These are phyloP conservation scores for Morpho deidamia DNA, from an alignment of 2,888 invertebrate species.

Conservation along the genomic window DNA sequence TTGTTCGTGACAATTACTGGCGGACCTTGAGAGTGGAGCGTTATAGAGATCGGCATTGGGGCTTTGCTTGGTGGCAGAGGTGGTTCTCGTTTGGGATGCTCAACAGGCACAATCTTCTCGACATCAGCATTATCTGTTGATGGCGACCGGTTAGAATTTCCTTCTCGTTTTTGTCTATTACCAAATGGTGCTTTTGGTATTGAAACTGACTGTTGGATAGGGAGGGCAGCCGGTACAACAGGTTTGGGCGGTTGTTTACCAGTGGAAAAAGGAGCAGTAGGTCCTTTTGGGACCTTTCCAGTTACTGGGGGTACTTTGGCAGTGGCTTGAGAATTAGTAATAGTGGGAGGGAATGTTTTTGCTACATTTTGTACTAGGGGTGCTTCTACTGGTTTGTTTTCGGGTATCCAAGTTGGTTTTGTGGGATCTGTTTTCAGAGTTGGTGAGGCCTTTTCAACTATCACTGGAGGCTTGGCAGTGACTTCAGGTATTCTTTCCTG, in stretches of 20 bases:
- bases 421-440: conserved; percentile 46
- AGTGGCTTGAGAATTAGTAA: conserved; percentile 38
- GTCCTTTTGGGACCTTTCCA: conserved; percentile 56
- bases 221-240: conserved; percentile 62
- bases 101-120: conserved; percentile 37
- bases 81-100: conserved; percentile 58
- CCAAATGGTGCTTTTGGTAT: conserved; percentile 68
- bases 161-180: conserved; percentile 67
- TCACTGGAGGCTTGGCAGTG: conserved; percentile 35
- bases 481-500: conserved; percentile 49
- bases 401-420: conserved; percentile 55
- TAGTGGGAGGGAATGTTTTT: conserved; percentile 47
- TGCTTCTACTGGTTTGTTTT: conserved; percentile 38
- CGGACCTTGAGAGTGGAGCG: conserved; percentile 58
- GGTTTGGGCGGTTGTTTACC: conserved; percentile 63
- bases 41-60: conserved; percentile 72
- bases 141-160: conserved; percentile 55
- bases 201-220: conserved; percentile 62
- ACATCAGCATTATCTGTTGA: conserved; percentile 50
- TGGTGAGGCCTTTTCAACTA: conserved; percentile 44
- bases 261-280: conserved; percentile 67
- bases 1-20: conserved; percentile 72
- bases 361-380: conserved; percentile 20
- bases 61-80: conserved; percentile 66
- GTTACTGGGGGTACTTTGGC: conserved; percentile 48